Conservation (phyloP, 2,113 vertebrate genomes). For the Albula goreensis region DNA sequence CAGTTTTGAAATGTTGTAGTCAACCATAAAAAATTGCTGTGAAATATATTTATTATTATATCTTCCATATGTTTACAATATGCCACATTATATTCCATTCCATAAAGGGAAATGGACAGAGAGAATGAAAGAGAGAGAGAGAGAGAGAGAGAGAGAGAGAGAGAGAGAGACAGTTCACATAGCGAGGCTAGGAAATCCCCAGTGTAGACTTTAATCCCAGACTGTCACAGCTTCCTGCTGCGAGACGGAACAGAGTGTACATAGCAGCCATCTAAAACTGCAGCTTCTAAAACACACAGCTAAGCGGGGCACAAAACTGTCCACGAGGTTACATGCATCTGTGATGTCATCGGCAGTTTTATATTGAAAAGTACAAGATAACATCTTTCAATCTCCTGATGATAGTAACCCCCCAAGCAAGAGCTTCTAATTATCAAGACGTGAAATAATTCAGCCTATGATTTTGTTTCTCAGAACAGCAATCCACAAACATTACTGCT, state of each 20-base stretch:
- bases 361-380: background rate
- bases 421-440: background rate
- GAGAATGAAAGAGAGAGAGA: background rate
- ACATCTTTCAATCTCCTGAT: background rate
- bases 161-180: constrained; percentile 59
- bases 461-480: background rate
- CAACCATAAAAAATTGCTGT: no score
- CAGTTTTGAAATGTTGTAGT: no score
- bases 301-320: background rate
- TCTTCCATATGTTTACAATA: no score
- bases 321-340: background rate
- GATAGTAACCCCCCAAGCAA: background rate
- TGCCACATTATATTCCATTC: no score
- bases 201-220: constrained; percentile 64
- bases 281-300: background rate
- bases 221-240: constrained; percentile 42
- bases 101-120: background rate
- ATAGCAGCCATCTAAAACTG: background rate
- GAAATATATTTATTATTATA: no score
- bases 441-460: background rate
- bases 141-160: constrained; percentile 66
- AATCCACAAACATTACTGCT: background rate
- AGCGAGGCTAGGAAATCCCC: constrained; percentile 74
- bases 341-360: background rate
- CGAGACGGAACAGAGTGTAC: constrained; percentile 4